Evolutionary conservation across 2,113 vertebrate species (phyloP).

Genomic region (Nycticorax nycticorax): DNA sequence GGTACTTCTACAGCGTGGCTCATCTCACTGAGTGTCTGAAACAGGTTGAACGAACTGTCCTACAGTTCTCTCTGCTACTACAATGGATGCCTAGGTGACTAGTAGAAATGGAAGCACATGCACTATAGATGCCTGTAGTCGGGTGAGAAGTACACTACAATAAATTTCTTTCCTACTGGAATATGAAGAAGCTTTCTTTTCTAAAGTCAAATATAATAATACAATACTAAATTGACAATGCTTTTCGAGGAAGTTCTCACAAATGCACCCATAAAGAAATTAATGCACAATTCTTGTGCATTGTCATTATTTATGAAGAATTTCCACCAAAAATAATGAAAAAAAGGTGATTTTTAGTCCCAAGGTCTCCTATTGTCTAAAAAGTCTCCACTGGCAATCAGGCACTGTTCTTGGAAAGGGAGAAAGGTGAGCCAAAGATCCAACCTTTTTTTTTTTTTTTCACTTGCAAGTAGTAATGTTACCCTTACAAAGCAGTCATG

Average conservation of each 20-base stretch:
- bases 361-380: not conserved
- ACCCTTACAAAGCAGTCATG: not conserved
- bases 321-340: not conserved
- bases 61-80: not conserved
- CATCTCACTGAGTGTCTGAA: not conserved
- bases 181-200: not conserved
- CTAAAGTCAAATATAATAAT: not conserved
- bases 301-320: not conserved
- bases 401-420: not conserved
- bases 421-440: not conserved
- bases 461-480: not conserved
- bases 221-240: not conserved
- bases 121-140: not conserved
- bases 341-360: not conserved
- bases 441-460: not conserved
- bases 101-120: not conserved
- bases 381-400: not conserved
- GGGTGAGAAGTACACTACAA: not conserved
- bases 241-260: not conserved
- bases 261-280: not conserved
- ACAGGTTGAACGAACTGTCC: not conserved
- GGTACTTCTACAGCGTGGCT: not conserved
- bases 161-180: not conserved
- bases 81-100: not conserved
- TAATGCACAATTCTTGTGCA: not conserved